Percentiles rank a stretch among this genome's conserved stretches.
These are phyloP conservation scores for Drosophila flavopinicola DNA, from an alignment of 2,888 invertebrate species.

Conservation along the genomic window DNA sequence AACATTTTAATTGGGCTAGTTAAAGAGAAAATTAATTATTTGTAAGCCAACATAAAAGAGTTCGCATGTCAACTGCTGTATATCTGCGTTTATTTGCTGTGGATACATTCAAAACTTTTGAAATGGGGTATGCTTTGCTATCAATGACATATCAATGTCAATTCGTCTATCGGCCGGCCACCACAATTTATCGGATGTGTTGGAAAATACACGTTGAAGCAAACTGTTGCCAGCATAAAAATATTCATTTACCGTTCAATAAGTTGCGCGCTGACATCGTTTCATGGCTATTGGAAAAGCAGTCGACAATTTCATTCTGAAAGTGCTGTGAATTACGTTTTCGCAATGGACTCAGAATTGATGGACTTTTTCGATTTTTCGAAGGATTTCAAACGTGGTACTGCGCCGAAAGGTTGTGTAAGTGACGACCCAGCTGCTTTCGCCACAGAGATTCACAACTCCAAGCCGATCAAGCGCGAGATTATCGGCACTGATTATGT, in stretches of 20 bases:
- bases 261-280: not conserved
- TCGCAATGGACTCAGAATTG: constrained; percentile 78
- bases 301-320: not conserved
- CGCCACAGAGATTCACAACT: constrained; percentile 31
- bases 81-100: no score
- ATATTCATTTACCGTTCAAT: constrained; percentile 36
- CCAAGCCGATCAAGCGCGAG: constrained; percentile 72
- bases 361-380: constrained; percentile 83
- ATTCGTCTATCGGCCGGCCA: not conserved
- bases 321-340: not conserved
- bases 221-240: constrained; percentile 5
- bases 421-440: constrained; percentile 49
- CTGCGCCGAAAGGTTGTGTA: constrained; percentile 61
- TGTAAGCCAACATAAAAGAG: no score
- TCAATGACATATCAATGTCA: no score
- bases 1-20: no score
- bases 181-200: constrained; percentile 1
- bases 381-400: constrained; percentile 76
- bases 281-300: not conserved
- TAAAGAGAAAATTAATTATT: no score
- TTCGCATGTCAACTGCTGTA: no score
- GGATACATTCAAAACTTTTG: no score
- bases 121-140: no score
- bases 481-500: constrained; percentile 76
- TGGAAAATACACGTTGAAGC: not conserved